Base-by-base conservation (phyloP, 1,140 invertebrate species). In the Macrocentrus cingulum region DNA sequence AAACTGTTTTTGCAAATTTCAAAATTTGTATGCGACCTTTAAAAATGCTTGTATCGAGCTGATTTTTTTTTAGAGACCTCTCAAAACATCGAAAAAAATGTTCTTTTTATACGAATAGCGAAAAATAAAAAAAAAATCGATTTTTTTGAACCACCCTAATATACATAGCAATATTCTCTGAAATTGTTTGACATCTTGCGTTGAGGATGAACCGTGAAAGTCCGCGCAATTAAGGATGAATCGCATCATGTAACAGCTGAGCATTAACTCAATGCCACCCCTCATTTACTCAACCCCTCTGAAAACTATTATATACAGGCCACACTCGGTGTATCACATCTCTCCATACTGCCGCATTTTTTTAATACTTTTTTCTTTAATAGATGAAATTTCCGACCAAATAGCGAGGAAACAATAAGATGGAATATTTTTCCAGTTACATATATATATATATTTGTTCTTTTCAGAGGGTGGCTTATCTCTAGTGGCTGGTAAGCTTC, bases 221-320 rank as follows among this genome's bases (percentile, higher is more conserved):
- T 66, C 46, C 46, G 18, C 65, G 72, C 74, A 77, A 80, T 80
- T 79, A 79, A 71, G 65, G 55, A 52, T 66, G 74, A 80, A 78
- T 79, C 71, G 68, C 77, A 76, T n/a, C n/a, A n/a, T 74, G 75
- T 79, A 80, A 79, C 75, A 80, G 77, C 75, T 76, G 76, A 76
- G 72, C 76, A 75, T 79, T 80, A 77, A 76, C 75, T 76, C 34
- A 79, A 77, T 77, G 75, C 67, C 72, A 78, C 74, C 76, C 77
- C 78, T 79, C 77, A 77, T 79, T 79, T 78, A 78, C 72, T 77
- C 73, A 73, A 65, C 66, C 73, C 72, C 34, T 29, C 48, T 46
- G 19, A 52, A 57, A 34, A 45, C 18, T 39, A 16, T 46, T 41
- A 25, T 56, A 19, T 19, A 36, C 54, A 32, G 39, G 44, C 41